Percentiles rank a stretch among this genome's conserved stretches.
These are phyloP conservation scores for Monochamus saltuarius DNA, from an alignment of 1,140 invertebrate genomes.

Conservation along the genomic window DNA sequence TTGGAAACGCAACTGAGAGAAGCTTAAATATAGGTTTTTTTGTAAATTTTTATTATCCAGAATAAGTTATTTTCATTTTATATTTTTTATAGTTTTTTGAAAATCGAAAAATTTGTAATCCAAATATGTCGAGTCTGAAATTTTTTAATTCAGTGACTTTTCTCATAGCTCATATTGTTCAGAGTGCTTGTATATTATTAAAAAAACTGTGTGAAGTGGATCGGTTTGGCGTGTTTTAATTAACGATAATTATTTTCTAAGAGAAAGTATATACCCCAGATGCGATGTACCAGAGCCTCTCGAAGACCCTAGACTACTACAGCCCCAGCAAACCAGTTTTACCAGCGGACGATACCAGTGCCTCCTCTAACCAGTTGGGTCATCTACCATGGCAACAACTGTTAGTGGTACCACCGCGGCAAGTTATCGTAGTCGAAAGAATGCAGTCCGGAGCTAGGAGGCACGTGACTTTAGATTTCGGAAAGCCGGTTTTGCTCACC, in stretches of 20 bases:
- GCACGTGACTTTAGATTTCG: slow-evolving; percentile 90
- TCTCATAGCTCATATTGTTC: no score
- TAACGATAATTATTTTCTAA: not conserved
- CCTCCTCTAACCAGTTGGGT: not conserved
- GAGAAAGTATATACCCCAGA: slow-evolving; percentile 3
- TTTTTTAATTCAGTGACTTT: no score
- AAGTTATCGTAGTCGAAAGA: slow-evolving; percentile 81
- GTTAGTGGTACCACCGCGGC: slow-evolving; percentile 43
- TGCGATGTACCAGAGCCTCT: not conserved
- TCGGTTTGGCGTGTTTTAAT: not conserved
- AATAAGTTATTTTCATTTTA: no score
- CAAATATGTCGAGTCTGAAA: no score
- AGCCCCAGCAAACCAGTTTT: slow-evolving; percentile 42
- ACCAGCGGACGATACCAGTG: slow-evolving; percentile 1
- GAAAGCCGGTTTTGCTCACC: slow-evolving; percentile 78
- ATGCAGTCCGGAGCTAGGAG: slow-evolving; percentile 87
- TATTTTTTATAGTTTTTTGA: no score
- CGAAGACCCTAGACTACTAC: slow-evolving; percentile 21
- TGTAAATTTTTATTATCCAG: no score
- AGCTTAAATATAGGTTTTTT: no score
- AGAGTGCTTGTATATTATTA: no score
- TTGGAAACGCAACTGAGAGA: no score
- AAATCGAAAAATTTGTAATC: no score
- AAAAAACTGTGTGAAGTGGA: not conserved
- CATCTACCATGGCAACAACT: slow-evolving; percentile 47